Evolutionary conservation across 2,888 invertebrate genomes (phyloP).

Genomic region (Napeogenes sylphis): DNA sequence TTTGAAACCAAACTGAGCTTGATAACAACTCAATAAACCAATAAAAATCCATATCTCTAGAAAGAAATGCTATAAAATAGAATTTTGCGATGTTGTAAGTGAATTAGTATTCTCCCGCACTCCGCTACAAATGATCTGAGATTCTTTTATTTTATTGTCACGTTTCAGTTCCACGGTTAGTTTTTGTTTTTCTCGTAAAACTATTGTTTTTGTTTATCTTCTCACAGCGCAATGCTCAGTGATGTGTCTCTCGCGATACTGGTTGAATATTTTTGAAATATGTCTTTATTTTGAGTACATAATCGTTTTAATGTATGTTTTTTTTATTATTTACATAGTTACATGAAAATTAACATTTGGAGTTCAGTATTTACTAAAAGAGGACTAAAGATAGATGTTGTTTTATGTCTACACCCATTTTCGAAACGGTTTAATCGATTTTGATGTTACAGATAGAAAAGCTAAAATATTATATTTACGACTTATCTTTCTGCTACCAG

Average conservation of each 20-base stretch:
- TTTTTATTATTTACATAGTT: constrained; percentile 34
- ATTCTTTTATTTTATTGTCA: constrained; percentile 33
- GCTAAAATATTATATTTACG: too few relatives aligned
- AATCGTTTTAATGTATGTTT: constrained; percentile 5
- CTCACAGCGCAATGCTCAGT: constrained; percentile 62
- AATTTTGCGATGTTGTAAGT: constrained; percentile 17
- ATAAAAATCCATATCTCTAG: not conserved
- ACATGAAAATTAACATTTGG: too few relatives aligned
- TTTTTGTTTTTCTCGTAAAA: constrained; percentile 38
- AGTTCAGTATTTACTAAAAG: too few relatives aligned
- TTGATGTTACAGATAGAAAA: too few relatives aligned
- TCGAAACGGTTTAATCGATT: too few relatives aligned
- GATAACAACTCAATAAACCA: not conserved
- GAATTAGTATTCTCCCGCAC: constrained; percentile 28
- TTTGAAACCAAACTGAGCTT: too few relatives aligned
- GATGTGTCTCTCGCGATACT: constrained; percentile 67
- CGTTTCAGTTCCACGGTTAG: constrained; percentile 30
- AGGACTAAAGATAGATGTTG: too few relatives aligned
- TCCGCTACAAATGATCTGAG: constrained; percentile 28
- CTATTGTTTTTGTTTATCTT: constrained; percentile 65
- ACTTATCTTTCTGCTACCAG: too few relatives aligned
- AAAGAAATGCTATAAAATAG: constrained; percentile 1
- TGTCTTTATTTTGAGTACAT: constrained; percentile 24
- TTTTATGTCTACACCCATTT: too few relatives aligned
- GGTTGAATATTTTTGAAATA: constrained; percentile 61